These are phyloP conservation scores for Sebastes taczanowskii DNA, from an alignment of 2,797 vertebrate genomes.

Conservation along the genomic window DNA sequence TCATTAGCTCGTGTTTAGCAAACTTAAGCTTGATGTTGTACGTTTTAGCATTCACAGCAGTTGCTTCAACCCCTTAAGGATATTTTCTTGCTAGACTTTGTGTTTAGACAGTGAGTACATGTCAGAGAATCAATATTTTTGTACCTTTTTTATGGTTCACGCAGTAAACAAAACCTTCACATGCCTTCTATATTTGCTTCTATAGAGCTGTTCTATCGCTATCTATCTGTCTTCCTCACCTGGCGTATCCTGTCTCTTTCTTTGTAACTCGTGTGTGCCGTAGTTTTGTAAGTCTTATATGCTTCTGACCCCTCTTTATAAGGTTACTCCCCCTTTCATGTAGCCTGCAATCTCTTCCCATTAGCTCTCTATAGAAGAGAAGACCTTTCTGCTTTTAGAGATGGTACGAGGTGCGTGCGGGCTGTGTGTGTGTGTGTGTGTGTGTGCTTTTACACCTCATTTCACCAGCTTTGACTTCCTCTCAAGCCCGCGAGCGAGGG, in stretches of 20 bases:
- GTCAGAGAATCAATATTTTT: constrained; percentile 34
- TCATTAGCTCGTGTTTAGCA: not conserved
- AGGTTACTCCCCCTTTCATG: constrained; percentile 27
- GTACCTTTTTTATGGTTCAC: constrained; percentile 5
- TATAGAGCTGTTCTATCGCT: not conserved
- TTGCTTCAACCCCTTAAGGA: not conserved
- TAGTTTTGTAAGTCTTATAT: constrained; percentile 5
- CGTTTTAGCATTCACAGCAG: not conserved
- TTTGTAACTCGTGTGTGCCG: not conserved
- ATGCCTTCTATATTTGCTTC: not conserved
- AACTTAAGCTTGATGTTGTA: not conserved
- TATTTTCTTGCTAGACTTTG: not conserved
- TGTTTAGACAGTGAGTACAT: not conserved
- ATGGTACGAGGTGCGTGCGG: not conserved
- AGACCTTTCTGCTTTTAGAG: constrained; percentile 44
- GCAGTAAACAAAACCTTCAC: constrained; percentile 1
- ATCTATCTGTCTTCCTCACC: not conserved
- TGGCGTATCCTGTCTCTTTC: not conserved
- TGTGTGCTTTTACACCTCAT: constrained; percentile 32
- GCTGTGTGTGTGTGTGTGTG: not conserved
- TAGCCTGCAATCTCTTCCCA: constrained; percentile 46
- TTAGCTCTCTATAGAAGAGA: constrained; percentile 31
- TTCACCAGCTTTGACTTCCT: constrained; percentile 15
- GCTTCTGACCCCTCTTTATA: constrained; percentile 50
- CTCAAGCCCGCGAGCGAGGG: not conserved